phyloP scores from a whole-genome alignment of 2,888 invertebrate species.

The Dolomedes plantarius region DNA sequence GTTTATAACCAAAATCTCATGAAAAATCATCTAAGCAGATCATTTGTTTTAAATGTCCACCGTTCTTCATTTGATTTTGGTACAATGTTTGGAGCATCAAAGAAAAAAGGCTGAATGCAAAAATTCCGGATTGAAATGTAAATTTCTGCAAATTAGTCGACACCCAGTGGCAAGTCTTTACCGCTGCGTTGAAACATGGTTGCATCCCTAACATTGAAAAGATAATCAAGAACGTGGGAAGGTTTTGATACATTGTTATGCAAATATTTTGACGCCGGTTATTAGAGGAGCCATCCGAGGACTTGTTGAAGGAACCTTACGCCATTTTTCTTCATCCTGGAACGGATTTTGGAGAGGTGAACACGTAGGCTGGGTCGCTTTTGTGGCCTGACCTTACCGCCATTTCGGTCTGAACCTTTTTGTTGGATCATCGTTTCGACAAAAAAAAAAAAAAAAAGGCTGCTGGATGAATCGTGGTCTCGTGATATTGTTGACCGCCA shows the following conservation, averaged over 20 bases:
- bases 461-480: neutral
- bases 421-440: neutral
- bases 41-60: no score
- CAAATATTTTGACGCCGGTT: neutral
- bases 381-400: neutral
- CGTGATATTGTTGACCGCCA: neutral
- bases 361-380: neutral
- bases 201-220: neutral
- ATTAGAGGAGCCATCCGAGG: neutral
- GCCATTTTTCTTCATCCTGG: neutral
- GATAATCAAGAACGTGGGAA: neutral
- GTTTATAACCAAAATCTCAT: no score
- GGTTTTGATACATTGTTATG: neutral
- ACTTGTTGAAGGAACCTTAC: neutral
- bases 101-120: no score
- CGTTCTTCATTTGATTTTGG: no score
- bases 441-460: no score
- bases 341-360: neutral
- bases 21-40: no score
- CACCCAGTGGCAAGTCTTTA: neutral
- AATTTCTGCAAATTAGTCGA: no score
- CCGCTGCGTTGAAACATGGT: neutral
- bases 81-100: no score
- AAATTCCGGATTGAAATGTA: no score
- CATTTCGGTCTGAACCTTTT: neutral